Conservation (phyloP, 1,140 invertebrate species). For the Drosophila subpulchrella region DNA sequence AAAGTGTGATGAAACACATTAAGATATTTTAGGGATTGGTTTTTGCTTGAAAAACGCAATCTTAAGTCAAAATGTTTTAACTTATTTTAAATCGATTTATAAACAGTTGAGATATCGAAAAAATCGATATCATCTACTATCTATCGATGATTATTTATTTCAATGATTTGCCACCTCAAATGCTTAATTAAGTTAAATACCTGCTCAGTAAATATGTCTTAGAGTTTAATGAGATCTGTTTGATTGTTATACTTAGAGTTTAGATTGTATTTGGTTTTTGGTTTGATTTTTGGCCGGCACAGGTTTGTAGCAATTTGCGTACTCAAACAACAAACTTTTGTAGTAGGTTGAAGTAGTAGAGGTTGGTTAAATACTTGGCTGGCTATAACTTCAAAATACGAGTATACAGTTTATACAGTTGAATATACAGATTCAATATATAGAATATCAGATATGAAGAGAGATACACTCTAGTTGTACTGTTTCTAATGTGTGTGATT, state of each 20-base stretch:
- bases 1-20: too few relatives aligned
- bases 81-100: background rate
- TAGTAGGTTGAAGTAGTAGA: conserved; percentile 58
- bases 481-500: conserved; percentile 23
- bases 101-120: background rate
- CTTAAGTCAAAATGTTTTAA: too few relatives aligned
- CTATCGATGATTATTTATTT: background rate
- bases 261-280: conserved; percentile 59
- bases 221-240: conserved; percentile 57
- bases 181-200: conserved; percentile 71
- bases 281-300: conserved; percentile 70
- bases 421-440: conserved; percentile 54
- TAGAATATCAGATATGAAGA: conserved; percentile 45
- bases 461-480: conserved; percentile 30
- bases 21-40: background rate
- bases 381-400: conserved; percentile 81
- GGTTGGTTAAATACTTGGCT: conserved; percentile 69
- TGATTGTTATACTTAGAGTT: conserved; percentile 72
- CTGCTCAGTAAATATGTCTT: conserved; percentile 61
- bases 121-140: background rate
- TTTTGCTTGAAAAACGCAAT: background rate
- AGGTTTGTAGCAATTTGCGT: conserved; percentile 81
- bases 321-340: conserved; percentile 78
- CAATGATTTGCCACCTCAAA: conserved; percentile 2
- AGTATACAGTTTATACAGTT: conserved; percentile 75